phyloP scores from a whole-genome alignment of 2,113 vertebrate species.

The Tachuris rubrigastra region DNA sequence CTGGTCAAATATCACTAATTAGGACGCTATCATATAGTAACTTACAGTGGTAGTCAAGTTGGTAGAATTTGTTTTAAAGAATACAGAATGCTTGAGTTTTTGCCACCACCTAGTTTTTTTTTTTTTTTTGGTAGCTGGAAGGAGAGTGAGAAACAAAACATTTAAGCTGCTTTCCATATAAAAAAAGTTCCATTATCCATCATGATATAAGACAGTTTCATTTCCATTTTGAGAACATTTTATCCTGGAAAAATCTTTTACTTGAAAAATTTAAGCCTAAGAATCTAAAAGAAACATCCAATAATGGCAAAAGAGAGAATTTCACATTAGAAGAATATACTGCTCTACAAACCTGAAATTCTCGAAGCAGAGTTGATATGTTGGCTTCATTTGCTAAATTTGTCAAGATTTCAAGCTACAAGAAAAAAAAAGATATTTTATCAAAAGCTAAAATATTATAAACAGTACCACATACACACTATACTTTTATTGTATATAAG shows the following conservation, averaged over 20 bases:
- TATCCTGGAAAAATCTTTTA: not conserved
- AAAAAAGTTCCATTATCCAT: not conserved
- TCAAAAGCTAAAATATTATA: not conserved
- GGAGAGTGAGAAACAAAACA: not conserved
- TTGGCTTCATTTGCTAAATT: conserved; percentile 95
- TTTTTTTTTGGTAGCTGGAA: not conserved
- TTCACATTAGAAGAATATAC: not conserved
- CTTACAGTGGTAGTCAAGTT: not conserved
- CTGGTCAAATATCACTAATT: not conserved
- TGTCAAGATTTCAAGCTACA: conserved; percentile 94
- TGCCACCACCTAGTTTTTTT: not conserved
- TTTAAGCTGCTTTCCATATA: not conserved
- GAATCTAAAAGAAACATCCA: not conserved
- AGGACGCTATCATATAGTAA: not conserved
- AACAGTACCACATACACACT: not conserved
- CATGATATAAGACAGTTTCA: not conserved
- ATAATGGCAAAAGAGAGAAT: not conserved
- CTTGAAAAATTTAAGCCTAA: not conserved
- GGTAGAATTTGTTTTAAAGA: not conserved
- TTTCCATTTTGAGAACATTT: not conserved
- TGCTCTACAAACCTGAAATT: conserved; percentile 88
- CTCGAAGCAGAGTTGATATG: conserved; percentile 93
- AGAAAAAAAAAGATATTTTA: conserved; percentile 3
- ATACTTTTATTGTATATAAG: not conserved
- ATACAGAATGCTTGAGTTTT: not conserved